These are phyloP conservation scores for Hapalemur alaotrensis DNA, from an alignment of 2,797 vertebrate species.

Conservation along the genomic window DNA sequence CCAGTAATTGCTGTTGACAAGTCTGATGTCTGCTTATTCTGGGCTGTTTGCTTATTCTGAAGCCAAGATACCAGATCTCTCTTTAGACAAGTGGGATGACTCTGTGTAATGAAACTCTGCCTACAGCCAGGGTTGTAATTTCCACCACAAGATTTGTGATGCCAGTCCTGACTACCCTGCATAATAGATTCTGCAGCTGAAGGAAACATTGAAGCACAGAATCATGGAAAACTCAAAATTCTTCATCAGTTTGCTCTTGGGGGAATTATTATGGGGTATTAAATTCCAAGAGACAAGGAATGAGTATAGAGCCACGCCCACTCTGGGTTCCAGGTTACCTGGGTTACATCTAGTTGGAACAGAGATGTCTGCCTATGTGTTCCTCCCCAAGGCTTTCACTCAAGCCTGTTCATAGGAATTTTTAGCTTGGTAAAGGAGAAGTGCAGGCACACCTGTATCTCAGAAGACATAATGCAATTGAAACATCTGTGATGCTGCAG, in stretches of 20 bases:
- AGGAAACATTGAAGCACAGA: constrained; percentile 20
- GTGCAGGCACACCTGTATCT: background rate
- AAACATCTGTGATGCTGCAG: background rate
- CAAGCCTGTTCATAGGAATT: background rate
- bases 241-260: background rate
- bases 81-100: background rate
- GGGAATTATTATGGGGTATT: background rate
- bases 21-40: background rate
- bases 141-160: background rate
- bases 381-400: background rate
- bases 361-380: background rate
- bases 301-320: background rate
- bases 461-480: background rate
- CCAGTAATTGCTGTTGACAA: background rate
- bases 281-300: constrained; percentile 25
- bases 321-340: background rate
- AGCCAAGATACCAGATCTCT: background rate
- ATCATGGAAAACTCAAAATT: constrained; percentile 3
- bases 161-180: background rate
- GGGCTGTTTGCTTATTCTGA: background rate
- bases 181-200: constrained; percentile 31
- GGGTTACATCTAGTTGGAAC: background rate
- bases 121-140: background rate
- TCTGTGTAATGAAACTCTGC: background rate
- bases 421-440: background rate